A percentile compares a stretch with the other conserved stretches of the same genome.
phyloP scores from a whole-genome alignment of 2,888 invertebrate species.

The Epinotia brunnichana region DNA sequence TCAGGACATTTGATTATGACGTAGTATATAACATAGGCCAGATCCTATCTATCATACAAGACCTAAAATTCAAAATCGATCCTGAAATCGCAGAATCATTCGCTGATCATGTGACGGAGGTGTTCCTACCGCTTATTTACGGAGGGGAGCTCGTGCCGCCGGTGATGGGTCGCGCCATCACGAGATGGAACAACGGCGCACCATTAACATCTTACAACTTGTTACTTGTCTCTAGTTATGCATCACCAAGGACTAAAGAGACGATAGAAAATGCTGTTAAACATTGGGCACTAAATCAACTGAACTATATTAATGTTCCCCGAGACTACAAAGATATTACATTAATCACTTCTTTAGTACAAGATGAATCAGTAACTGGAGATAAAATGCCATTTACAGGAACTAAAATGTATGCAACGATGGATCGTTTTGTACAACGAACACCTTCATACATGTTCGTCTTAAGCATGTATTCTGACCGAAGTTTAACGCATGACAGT shows the following conservation, averaged over 20 bases:
- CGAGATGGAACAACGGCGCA: background rate
- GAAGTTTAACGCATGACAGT: background rate
- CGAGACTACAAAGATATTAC: background rate
- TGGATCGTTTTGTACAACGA: background rate
- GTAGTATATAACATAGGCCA: background rate
- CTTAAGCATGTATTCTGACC: background rate
- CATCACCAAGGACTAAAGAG: background rate
- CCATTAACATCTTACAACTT: background rate
- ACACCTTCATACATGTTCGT: background rate
- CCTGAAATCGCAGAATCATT: background rate
- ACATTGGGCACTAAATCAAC: background rate
- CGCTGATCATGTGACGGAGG: background rate
- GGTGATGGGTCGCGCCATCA: background rate
- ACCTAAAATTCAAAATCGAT: background rate
- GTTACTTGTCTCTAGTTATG: background rate
- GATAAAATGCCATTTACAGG: slow-evolving; percentile 1
- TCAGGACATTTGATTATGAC: background rate
- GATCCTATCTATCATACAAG: background rate
- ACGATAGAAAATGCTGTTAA: background rate
- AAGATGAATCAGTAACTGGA: background rate
- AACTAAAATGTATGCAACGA: background rate
- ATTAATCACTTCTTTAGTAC: background rate
- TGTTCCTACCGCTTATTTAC: background rate
- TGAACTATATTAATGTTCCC: background rate
- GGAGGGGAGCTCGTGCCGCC: background rate